Conservation (phyloP, 2,797 vertebrate genomes). For the Garrulus glandarius region DNA sequence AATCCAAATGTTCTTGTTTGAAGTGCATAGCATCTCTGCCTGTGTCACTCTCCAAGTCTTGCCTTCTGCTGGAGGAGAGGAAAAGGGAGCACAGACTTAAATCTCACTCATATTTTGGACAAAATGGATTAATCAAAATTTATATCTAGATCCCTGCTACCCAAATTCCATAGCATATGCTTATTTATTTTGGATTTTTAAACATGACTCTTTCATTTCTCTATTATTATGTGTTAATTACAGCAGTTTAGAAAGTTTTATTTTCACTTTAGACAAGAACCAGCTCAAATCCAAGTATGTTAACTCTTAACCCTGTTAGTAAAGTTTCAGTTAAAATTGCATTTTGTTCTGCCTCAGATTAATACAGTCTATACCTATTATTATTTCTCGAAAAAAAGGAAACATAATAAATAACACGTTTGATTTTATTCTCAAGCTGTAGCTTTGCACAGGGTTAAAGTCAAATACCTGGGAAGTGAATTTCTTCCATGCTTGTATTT, state of each 20-base stretch:
- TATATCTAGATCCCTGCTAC: not conserved
- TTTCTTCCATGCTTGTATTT: not conserved
- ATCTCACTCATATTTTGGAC: not conserved
- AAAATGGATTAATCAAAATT: not conserved
- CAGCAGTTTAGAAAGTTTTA: not conserved
- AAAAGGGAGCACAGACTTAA: not conserved
- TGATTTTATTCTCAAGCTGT: not conserved
- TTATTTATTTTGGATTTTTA: not conserved
- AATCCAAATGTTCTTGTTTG: not conserved
- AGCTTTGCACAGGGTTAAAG: not conserved
- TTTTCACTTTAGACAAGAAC: not conserved
- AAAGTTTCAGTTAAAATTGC: not conserved
- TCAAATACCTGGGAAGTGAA: not conserved
- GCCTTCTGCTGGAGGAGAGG: not conserved
- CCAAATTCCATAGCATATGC: not conserved
- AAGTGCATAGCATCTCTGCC: not conserved
- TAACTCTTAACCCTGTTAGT: not conserved
- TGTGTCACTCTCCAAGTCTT: not conserved
- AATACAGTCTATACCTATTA: not conserved
- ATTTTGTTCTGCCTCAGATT: not conserved
- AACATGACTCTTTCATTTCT: not conserved
- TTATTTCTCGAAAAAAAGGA: not conserved
- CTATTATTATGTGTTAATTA: not conserved
- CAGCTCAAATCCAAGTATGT: not conserved
- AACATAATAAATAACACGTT: fast-evolving